Evolutionary conservation across 2,888 invertebrate species (phyloP), one percentile per base, ranked within the genome.

Genomic region (Panzeria rudis): DNA sequence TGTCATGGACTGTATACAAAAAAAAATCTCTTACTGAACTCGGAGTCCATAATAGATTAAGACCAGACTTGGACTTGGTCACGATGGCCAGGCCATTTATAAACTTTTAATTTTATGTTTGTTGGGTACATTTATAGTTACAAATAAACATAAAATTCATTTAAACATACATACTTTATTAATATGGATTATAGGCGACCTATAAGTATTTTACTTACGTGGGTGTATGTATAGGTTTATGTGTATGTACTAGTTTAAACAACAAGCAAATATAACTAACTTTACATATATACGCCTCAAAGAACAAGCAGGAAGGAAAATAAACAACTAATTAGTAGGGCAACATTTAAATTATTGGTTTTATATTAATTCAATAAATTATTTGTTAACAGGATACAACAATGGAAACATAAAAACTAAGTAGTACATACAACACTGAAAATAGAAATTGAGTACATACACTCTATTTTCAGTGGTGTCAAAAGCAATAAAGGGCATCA

Each of bases 311-410:
- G 75, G 68, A 52, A 69, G 62, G 64, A 73, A 72, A 73, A 50
- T 54, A 75, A 69, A 82, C 81, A 69, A 69, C 62, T 75, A 76
- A 82, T 76, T 82, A 82, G 76, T 82, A 82, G 81, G 69, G 69
- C 69, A 76, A 69, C 68, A 76, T 75, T 82, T 76, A 76, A 82
- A 82, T 69, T 62, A 82, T 82, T 69, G 75, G 69, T 82, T 69
- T 82, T 62, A 69, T 47, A 54, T 82, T 82, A 82, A 82, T 62
- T 76, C 17, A 68, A 75, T 68, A 75, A 41, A 52, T 61, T 61
- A 68, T 44, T 52, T 61, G 66, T 25, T 52, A 52, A 61, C 68
- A 73, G 32, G 32, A 9, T 44, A 47, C 20, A 66, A 76, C 7
- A 32, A 11, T 13, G 23, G 4, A 15, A 6, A 35, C 23, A 50